Base-by-base conservation (phyloP, 2,113 vertebrate species). In the Saccopteryx leptura region DNA sequence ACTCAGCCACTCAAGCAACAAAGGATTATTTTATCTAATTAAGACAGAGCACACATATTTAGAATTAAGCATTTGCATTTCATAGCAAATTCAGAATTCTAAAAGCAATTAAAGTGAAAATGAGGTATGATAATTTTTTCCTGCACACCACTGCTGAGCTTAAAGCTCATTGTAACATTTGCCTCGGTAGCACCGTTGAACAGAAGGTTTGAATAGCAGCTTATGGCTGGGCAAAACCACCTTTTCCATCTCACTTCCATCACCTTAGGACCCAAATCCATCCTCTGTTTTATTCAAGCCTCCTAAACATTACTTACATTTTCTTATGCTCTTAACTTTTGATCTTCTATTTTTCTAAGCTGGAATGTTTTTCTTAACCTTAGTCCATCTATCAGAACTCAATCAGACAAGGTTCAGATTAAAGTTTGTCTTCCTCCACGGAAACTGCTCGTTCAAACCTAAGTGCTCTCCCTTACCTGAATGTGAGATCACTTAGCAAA, bases 21-120 rank as follows among this genome's bases (percentile, higher is more conserved):
- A 95, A 98, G 92, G 97, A 97, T 98, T 98, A 97, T 96, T 98
- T 98, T 97, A 98, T 96, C 95, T 98, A 98, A 98, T 98, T 98
- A 98, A 98, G 94, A 98, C 81, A 97, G 92, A 98, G 96, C 33
- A 87, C 46, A 72, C 0, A 58, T 97, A 93, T 97, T 98, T 97
- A 98, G 98, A 97, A 96, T 75, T 96, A 94, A 97, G 33, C 63
- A 98, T 98, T 98, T 97, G 96, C 97, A 98, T 98, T 98, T 94
- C 98, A 84, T 50, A 97, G 97, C 88, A 95, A 96, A 96, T 97
- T 98, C 97, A 95, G 96, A 98, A 98, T 97, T 97, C 95, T 96
- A 97, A 98, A 98, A 97, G 95, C 96, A 97, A 97, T 98, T 98
- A 98, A 97, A 94, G 93, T 93, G 98, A 97, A 98, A 98, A 97